phyloP scores from a whole-genome alignment of 2,113 vertebrate genomes.

The Actenoides hombroni region DNA sequence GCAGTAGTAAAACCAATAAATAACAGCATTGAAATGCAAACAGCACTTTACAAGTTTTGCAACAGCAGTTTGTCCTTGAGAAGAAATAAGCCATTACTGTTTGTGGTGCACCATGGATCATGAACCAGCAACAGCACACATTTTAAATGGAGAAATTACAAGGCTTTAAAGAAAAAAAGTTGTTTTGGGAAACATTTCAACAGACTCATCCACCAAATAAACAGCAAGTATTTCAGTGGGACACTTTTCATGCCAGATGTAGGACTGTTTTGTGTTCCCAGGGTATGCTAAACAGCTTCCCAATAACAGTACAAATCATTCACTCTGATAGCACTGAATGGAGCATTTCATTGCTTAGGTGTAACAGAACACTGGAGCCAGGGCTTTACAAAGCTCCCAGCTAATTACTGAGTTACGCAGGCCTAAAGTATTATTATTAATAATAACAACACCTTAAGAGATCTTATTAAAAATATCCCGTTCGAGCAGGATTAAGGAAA shows the following conservation, averaged over 20 bases:
- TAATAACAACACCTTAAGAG: not conserved
- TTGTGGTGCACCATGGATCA: not conserved
- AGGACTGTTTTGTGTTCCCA: not conserved
- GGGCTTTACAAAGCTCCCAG: not conserved
- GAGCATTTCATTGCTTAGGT: not conserved
- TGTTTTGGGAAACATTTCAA: not conserved
- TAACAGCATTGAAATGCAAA: not conserved
- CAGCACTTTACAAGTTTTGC: not conserved
- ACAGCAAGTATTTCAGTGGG: not conserved
- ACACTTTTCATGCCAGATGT: not conserved
- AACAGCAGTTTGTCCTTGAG: not conserved
- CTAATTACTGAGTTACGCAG: not conserved
- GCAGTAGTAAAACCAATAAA: conserved; percentile 19
- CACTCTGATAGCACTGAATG: not conserved
- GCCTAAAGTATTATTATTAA: not conserved
- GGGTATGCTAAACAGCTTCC: not conserved
- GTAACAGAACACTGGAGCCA: not conserved
- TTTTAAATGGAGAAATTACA: conserved; percentile 1
- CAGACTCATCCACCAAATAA: not conserved
- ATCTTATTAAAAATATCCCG: not conserved
- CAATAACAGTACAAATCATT: not conserved
- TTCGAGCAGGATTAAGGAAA: not conserved
- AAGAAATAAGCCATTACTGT: not conserved
- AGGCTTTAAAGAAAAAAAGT: not conserved
- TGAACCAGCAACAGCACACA: not conserved